A percentile compares a stretch with the other conserved stretches of the same genome.
Evolutionary conservation across 2,888 invertebrate species (phyloP).

Genomic region (Drosophila koepferae): DNA sequence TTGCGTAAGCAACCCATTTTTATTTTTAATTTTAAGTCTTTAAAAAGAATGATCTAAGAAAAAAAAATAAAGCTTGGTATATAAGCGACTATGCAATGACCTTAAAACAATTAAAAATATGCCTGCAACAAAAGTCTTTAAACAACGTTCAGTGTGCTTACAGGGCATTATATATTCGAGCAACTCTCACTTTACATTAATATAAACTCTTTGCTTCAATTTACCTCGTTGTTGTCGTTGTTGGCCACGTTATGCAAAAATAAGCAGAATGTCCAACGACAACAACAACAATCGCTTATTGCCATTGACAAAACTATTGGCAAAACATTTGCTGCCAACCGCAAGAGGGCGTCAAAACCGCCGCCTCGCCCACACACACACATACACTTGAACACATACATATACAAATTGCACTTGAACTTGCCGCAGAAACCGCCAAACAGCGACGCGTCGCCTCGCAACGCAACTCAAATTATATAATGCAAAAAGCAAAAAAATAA

Average conservation of each 20-base stretch:
- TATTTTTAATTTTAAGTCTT: too few relatives aligned
- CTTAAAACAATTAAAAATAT: background rate
- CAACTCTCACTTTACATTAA: background rate
- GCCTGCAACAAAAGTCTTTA: too few relatives aligned
- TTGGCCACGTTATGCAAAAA: constrained; percentile 54
- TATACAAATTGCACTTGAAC: constrained; percentile 71
- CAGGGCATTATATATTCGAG: constrained; percentile 9
- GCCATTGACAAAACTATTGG: constrained; percentile 76
- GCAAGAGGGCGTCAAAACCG: constrained; percentile 15
- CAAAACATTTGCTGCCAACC: constrained; percentile 72
- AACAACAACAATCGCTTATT: constrained; percentile 44
- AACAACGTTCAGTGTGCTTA: background rate
- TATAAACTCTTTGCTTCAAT: constrained; percentile 34
- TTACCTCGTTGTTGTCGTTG: constrained; percentile 37
- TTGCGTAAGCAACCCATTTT: too few relatives aligned
- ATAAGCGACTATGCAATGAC: background rate
- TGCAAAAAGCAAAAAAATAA: constrained; percentile 36
- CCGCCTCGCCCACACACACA: constrained; percentile 42
- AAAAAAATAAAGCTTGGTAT: too few relatives aligned
- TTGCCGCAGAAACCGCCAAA: constrained; percentile 69
- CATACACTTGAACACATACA: constrained; percentile 10
- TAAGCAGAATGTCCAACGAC: constrained; percentile 31
- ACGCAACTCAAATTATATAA: constrained; percentile 73
- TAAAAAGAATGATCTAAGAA: too few relatives aligned
- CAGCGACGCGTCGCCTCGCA: constrained; percentile 40